Conservation (phyloP, 2,797 vertebrate genomes). For the Onychomys torridus region DNA sequence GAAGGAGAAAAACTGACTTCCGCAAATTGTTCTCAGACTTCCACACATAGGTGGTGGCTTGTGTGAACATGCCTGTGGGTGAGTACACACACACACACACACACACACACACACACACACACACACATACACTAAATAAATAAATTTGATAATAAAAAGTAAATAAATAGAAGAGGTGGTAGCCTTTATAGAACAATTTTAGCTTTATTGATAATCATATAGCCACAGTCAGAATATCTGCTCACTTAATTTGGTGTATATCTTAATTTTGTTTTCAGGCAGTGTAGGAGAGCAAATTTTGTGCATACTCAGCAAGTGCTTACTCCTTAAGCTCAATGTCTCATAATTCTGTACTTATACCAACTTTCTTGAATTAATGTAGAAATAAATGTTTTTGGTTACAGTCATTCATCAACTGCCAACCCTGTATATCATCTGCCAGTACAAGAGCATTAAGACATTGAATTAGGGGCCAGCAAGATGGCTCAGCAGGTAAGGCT, state of each 20-base stretch:
- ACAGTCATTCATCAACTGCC: conserved; percentile 67
- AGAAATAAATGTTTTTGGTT: conserved; percentile 52
- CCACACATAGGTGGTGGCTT: neutral
- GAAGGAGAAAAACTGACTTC: neutral
- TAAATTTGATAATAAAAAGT: neutral
- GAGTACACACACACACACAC: neutral
- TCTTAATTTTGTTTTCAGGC: neutral
- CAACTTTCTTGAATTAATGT: conserved; percentile 51
- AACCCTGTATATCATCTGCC: conserved; percentile 54
- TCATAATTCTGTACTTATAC: neutral
- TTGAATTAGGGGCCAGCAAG: conserved; percentile 14
- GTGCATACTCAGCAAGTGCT: neutral
- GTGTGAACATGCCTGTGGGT: neutral
- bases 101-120: neutral
- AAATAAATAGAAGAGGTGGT: neutral
- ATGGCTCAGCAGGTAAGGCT: neutral
- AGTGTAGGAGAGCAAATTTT: neutral
- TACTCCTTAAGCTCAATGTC: neutral
- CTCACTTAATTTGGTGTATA: neutral
- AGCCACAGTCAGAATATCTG: neutral
- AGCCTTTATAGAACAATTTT: neutral
- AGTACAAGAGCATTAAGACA: conserved; percentile 59
- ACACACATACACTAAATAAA: neutral
- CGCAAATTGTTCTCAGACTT: neutral
- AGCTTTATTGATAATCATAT: neutral